phyloP scores from a whole-genome alignment of 1,140 invertebrate species.

The Arctopsyche grandis region DNA sequence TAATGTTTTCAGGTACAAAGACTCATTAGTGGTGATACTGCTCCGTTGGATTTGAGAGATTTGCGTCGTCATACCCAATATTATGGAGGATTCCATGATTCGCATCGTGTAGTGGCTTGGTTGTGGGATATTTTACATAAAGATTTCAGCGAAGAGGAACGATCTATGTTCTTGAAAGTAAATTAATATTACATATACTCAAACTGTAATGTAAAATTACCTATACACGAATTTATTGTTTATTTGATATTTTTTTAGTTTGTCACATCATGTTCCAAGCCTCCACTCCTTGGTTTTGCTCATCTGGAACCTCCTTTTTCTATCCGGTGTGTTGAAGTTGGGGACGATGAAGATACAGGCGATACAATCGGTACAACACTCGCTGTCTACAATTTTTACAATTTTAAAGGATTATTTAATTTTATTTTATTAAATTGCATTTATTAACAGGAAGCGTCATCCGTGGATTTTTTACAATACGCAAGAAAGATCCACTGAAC shows the following conservation, averaged over 20 bases:
- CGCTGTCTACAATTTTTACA: neutral
- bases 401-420: neutral
- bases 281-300: constrained; percentile 96
- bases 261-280: constrained; percentile 98
- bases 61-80: constrained; percentile 95
- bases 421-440: constrained; percentile 45
- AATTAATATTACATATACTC: constrained; percentile 39
- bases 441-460: constrained; percentile 85
- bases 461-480: constrained; percentile 97
- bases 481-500: constrained; percentile 94
- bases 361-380: constrained; percentile 85
- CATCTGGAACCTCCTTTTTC: constrained; percentile 98
- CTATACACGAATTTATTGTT: neutral
- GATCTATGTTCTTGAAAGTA: constrained; percentile 92
- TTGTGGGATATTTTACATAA: constrained; percentile 98
- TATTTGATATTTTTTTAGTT: constrained; percentile 80
- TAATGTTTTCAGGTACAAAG: constrained; percentile 75
- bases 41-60: constrained; percentile 90
- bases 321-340: constrained; percentile 98
- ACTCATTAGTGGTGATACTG: constrained; percentile 91
- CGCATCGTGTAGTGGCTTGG: constrained; percentile 97
- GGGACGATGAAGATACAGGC: constrained; percentile 97
- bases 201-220: constrained; percentile 20
- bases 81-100: constrained; percentile 99
- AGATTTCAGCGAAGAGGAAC: constrained; percentile 93